Base-by-base conservation (phyloP, 2,113 vertebrate genomes). In the Xiphophorus hellerii region DNA sequence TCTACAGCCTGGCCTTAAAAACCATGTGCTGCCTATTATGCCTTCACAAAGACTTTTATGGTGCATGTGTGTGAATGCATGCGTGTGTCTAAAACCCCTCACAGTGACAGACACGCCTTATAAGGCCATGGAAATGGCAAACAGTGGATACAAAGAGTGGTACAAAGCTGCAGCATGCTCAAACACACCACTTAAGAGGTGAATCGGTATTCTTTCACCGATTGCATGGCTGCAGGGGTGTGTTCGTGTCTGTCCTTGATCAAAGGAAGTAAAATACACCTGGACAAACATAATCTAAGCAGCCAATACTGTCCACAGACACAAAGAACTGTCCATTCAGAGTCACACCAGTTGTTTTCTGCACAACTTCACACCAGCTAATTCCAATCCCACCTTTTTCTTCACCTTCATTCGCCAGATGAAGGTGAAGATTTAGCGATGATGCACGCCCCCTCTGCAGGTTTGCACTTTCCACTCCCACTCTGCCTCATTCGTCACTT, bases 101-200 rank as follows among this genome's bases (percentile, higher is more conserved):
- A 63, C 1, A 27, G 87, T 77, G 82, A 89, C 85, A 90, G 85
- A 81, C 85, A 73, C 13, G 27, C 91, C 92, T 84, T 92, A 91
- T 92, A 93, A 90, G 92, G 90, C 58, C 28, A 73, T 88, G 71
- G 71, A 81, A 74, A 85, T 86, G 74, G 84, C 81, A 87, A 48
- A 61, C 65, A 60, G 29, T 69, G 77, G 71, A 74, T 74, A 76
- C 73, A 78, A 76, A 86, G 76, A 66, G 82, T 39, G 9, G 64
- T 64, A 80, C 31, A 51, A 66, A 58, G 39, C 71, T 60, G 78
- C 69, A 78, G 64, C 62, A 58, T 22, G 30, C 62, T 65, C 28
- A 51, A 65, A 74, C 64, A 82, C 75, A 76, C 39, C 25, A 63
- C 64, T 48, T 44, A 67, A 71, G 51, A 65, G 61, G 27, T 77